Percentiles rank a stretch among this genome's conserved stretches.
Conservation (phyloP, 2,113 vertebrate species). For the Spilogale gracilis region DNA sequence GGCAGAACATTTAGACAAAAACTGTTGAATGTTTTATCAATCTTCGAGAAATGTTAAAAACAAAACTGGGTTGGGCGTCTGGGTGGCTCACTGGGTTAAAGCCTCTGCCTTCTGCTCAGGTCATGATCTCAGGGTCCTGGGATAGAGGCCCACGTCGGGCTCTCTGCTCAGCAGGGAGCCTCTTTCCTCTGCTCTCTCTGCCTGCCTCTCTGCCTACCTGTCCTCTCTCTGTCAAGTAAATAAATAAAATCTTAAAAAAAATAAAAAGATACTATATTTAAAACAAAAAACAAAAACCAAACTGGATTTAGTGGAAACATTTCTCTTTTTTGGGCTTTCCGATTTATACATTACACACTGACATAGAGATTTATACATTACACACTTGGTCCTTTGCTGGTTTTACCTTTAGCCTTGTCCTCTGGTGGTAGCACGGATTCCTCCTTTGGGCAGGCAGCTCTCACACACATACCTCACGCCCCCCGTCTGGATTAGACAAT, state of each 20-base stretch:
- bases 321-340: background rate
- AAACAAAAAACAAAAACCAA: background rate
- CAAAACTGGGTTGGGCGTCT: background rate
- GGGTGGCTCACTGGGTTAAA: no score
- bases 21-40: background rate
- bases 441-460: background rate
- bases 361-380: background rate
- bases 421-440: background rate
- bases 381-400: background rate
- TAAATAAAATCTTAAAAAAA: no score
- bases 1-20: background rate
- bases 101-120: no score
- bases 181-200: no score
- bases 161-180: no score
- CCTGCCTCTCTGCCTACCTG: no score
- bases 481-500: background rate
- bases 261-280: no score
- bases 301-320: background rate
- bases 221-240: no score
- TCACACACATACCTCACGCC: background rate
- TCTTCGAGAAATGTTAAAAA: conserved; percentile 15
- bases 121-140: no score
- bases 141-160: no score
- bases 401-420: background rate
- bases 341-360: background rate